Evolutionary conservation across 2,113 vertebrate species (phyloP).

Genomic region (Carassius auratus): DNA sequence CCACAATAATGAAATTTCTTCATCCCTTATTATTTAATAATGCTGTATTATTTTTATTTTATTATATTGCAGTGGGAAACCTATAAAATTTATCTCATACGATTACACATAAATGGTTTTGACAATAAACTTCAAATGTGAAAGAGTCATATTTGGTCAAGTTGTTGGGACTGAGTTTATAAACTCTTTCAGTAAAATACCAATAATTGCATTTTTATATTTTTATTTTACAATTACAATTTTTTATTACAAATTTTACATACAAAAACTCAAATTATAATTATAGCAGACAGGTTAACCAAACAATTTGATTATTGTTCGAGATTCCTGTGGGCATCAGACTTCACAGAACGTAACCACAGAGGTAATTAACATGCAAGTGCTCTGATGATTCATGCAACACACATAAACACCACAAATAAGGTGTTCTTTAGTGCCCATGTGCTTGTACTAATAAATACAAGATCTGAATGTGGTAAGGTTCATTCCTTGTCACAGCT

Average conservation of each 20-base stretch:
- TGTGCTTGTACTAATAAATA: constrained; percentile 50
- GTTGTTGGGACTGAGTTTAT: not conserved
- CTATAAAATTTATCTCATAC: not conserved
- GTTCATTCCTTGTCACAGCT: constrained; percentile 45
- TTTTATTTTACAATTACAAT: too few species aligned
- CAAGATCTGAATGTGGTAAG: constrained; percentile 42
- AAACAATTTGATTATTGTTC: not conserved
- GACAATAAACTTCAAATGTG: not conserved
- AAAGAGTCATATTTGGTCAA: too few species aligned
- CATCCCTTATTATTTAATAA: not conserved
- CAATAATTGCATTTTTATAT: not conserved
- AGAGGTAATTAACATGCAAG: constrained; percentile 44
- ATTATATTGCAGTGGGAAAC: not conserved
- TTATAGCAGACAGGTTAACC: not conserved
- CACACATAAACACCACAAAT: constrained; percentile 4
- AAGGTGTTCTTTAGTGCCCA: not conserved
- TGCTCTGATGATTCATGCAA: constrained; percentile 8
- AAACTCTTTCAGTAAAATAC: not conserved
- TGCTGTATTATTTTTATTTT: not conserved
- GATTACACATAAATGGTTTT: not conserved
- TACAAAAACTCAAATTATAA: not conserved
- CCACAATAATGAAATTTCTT: not conserved
- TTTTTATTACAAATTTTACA: not conserved
- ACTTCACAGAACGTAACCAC: constrained; percentile 37
- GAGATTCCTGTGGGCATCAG: constrained; percentile 27